These are phyloP conservation scores for Phyllopteryx taeniolatus DNA, from an alignment of 2,113 vertebrate species.

Conservation along the genomic window DNA sequence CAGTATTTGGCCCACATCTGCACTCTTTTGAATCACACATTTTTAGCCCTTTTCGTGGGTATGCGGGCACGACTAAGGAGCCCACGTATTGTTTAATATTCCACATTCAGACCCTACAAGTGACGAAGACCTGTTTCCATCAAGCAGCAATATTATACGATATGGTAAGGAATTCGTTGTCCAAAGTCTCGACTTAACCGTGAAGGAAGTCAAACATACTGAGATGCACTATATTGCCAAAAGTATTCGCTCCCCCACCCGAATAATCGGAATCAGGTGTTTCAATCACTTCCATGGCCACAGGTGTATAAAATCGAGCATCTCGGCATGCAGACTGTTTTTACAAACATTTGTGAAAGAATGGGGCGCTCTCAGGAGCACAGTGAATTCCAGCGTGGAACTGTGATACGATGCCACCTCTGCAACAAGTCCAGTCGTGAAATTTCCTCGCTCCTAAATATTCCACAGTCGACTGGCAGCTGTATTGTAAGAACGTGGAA, in stretches of 20 bases:
- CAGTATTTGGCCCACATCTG: conserved; percentile 53
- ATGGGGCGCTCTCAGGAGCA: too few species aligned
- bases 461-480: not conserved
- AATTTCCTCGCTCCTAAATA: too few species aligned
- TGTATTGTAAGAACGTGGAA: too few species aligned
- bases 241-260: too few species aligned
- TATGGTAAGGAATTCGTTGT: not conserved
- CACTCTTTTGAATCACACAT: conserved; percentile 10
- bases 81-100: conserved; percentile 18
- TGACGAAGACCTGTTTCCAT: conserved; percentile 3
- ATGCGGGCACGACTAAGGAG: conserved; percentile 17
- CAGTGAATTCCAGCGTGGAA: too few species aligned
- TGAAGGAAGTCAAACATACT: not conserved
- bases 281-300: too few species aligned
- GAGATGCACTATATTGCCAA: not conserved
- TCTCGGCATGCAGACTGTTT: too few species aligned
- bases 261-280: too few species aligned
- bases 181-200: not conserved
- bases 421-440: too few species aligned
- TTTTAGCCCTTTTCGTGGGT: conserved; percentile 61
- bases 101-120: not conserved
- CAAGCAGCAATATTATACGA: not conserved
- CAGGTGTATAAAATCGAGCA: too few species aligned
- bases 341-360: too few species aligned
- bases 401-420: too few species aligned